Conservation (phyloP, 2,888 invertebrate species). For the Noctua janthe region DNA sequence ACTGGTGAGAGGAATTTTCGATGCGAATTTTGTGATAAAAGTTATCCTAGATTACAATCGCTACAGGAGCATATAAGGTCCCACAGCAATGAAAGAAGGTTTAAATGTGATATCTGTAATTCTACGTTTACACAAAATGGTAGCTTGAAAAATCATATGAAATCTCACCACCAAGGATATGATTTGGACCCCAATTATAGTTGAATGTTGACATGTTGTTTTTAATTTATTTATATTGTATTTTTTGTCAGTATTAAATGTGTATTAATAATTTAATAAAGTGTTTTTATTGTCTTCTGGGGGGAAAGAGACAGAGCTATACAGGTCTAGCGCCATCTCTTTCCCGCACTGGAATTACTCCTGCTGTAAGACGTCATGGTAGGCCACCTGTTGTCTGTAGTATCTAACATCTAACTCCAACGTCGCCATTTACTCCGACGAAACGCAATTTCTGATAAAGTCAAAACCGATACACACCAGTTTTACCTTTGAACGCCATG, state of each 20-base stretch:
- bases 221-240: constrained; percentile 37
- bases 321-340: no score
- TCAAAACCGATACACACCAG: no score
- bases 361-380: no score
- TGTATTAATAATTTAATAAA: constrained; percentile 38
- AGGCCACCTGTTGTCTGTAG: background rate
- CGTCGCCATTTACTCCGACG: no score
- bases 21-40: constrained; percentile 90
- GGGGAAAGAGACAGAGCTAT: no score
- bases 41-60: constrained; percentile 90
- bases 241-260: constrained; percentile 63
- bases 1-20: constrained; percentile 88
- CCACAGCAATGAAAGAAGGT: constrained; percentile 89
- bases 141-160: constrained; percentile 90
- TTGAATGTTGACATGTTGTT: constrained; percentile 48
- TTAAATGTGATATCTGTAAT: constrained; percentile 88
- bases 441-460: no score
- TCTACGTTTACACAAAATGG: constrained; percentile 90
- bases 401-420: background rate
- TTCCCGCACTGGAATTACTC: no score
- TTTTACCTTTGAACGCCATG: no score
- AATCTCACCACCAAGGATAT: constrained; percentile 86
- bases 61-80: constrained; percentile 90
- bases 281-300: constrained; percentile 7
- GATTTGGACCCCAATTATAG: constrained; percentile 76